Evolutionary conservation across 2,113 vertebrate species (phyloP), one percentile per base, ranked within the genome.

Genomic region (Phainopepla nitens): DNA sequence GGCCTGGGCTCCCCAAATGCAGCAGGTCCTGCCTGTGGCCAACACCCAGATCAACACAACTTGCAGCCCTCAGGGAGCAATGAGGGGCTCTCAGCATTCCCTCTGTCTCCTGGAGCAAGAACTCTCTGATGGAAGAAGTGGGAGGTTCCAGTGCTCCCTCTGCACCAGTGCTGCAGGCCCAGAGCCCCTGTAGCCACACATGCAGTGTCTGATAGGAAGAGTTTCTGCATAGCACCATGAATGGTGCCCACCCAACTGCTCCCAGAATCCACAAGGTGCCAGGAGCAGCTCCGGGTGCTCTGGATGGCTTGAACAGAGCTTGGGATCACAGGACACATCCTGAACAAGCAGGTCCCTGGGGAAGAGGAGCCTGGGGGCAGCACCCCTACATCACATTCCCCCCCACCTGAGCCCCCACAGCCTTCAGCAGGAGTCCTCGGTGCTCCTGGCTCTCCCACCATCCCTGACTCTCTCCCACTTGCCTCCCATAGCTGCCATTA

Each of bases 151-250:
- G 31, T 23, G 41, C 21, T 62, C 28, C 27, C 3, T 1, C 58
- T 9, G 27, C 21, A 16, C n/a, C 3, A 1, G 4, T 2, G 8
- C 49, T 39, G 36, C 45, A 73, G 69, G 16, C 42, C 56, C 5
- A 0, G 15, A 27, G n/a, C 1, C 1, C 35, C 23, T 0, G 0
- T 16, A 45, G 12, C 16, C 0, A 0, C 5, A 0, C 0, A 4
- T 41, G 1, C 2, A 1, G 36, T 31, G 49, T 33, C 36, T 1
- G 6, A 13, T 18, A 7, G 12, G 35, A 50, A 11, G 31, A 15
- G 33, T n/a, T 72, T 49, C 16, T 3, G 3, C 72, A 21, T 15
- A 57, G 72, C 66, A 36, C 23, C 24, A 1, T 3, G 10, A 47
- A 6, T 8, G 9, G 28, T 2, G 2, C 28, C 49, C 39, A 33